These are phyloP conservation scores for Scaptomyza cyrtandrae DNA, from an alignment of 2,888 invertebrate species.

Conservation along the genomic window DNA sequence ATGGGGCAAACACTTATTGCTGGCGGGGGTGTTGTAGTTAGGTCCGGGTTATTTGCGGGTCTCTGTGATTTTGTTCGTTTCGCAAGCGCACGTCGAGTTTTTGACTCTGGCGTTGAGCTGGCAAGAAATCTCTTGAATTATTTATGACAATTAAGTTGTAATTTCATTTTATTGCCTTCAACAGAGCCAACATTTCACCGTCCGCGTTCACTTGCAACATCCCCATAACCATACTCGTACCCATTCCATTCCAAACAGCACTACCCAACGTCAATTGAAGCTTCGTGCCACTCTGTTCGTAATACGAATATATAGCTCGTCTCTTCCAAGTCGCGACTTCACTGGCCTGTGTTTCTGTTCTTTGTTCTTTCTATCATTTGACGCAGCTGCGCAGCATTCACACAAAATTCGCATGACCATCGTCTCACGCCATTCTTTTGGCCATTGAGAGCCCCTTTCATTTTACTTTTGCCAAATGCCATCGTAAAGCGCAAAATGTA, in stretches of 20 bases:
- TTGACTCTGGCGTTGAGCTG: conserved; percentile 42
- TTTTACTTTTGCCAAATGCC: conserved; percentile 65
- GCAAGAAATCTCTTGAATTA: conserved; percentile 70
- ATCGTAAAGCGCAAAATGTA: conserved; percentile 71
- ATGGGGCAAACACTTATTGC: background rate
- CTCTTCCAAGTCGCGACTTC: conserved; percentile 33
- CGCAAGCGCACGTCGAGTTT: conserved; percentile 47
- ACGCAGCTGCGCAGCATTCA: conserved; percentile 64
- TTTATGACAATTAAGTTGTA: conserved; percentile 78
- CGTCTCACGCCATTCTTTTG: conserved; percentile 36
- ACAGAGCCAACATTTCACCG: conserved; percentile 67
- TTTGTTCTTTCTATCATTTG: conserved; percentile 63
- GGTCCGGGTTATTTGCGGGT: conserved; percentile 33
- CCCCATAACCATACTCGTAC: background rate
- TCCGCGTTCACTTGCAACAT: conserved; percentile 37
- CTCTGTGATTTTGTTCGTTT: conserved; percentile 53
- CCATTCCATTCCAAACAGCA: background rate
- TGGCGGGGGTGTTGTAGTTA: background rate
- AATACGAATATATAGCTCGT: conserved; percentile 26
- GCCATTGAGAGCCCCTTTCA: conserved; percentile 55
- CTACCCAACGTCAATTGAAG: background rate
- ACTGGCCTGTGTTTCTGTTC: conserved; percentile 20
- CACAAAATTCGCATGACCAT: conserved; percentile 41
- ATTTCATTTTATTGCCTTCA: conserved; percentile 75
- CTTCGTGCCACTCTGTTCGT: conserved; percentile 20